Evolutionary conservation across 2,113 vertebrate species (phyloP).

Genomic region (Entosphenus tridentatus): DNA sequence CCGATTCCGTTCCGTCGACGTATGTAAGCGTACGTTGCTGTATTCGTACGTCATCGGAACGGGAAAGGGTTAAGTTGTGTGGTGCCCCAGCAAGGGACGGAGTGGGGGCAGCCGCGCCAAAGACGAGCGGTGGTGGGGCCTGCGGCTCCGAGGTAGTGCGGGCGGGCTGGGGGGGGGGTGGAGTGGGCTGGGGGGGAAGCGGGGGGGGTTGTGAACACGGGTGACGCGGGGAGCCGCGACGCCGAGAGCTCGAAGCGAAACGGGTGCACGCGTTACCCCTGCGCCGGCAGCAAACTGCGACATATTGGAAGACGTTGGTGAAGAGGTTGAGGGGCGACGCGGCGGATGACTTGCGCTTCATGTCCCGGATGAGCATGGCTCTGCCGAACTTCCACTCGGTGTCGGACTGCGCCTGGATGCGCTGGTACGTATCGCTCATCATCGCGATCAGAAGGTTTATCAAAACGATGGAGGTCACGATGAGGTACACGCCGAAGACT

Average conservation of each 20-base stretch:
- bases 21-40: too few relatives aligned
- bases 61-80: background rate
- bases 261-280: constrained; percentile 13
- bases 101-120: background rate
- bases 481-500: constrained; percentile 20
- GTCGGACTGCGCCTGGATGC: constrained; percentile 23
- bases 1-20: too few relatives aligned
- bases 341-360: constrained; percentile 19
- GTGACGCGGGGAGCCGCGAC: background rate
- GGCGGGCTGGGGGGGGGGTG: background rate
- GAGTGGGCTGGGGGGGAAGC: background rate
- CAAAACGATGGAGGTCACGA: constrained; percentile 20
- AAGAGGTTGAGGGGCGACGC: constrained; percentile 21
- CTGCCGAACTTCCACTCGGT: constrained; percentile 25
- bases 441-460: constrained; percentile 24
- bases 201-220: background rate
- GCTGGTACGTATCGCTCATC: constrained; percentile 26
- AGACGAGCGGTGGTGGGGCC: background rate
- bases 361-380: constrained; percentile 21
- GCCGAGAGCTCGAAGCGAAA: background rate
- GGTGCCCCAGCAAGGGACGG: background rate
- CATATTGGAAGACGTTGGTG: constrained; percentile 18
- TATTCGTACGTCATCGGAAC: background rate
- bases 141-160: background rate
- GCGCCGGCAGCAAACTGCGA: constrained; percentile 18